Percentiles rank a stretch among this genome's conserved stretches.
These are phyloP conservation scores for Hirtodrosophila alboralis DNA, from an alignment of 2,888 invertebrate species.

Conservation along the genomic window DNA sequence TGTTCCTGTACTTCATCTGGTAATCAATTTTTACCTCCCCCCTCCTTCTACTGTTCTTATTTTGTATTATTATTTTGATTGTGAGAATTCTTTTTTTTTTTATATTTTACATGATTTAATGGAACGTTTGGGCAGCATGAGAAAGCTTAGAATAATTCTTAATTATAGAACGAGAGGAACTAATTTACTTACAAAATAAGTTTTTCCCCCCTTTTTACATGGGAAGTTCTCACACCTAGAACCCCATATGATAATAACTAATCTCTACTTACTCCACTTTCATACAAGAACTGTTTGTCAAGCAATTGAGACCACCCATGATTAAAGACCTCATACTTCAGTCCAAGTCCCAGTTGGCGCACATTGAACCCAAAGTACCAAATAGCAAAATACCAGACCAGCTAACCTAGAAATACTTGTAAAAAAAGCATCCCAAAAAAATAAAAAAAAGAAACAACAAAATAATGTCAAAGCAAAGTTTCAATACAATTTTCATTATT, in stretches of 20 bases:
- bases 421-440: slow-evolving; percentile 8
- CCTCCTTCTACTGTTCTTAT: slow-evolving; percentile 36
- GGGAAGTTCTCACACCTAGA: slow-evolving; percentile 4
- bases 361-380: slow-evolving; percentile 65
- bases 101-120: slow-evolving; percentile 38
- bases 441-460: slow-evolving; percentile 10
- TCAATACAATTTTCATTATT: slow-evolving; percentile 64
- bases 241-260: slow-evolving; percentile 11
- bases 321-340: slow-evolving; percentile 17
- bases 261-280: slow-evolving; percentile 32
- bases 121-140: slow-evolving; percentile 45
- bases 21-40: slow-evolving; percentile 80
- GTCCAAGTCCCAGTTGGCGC: slow-evolving; percentile 45
- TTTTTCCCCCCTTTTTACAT: too few relatives aligned
- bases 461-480: slow-evolving; percentile 32
- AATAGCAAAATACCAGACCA: slow-evolving; percentile 62
- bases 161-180: slow-evolving; percentile 33
- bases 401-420: slow-evolving; percentile 61
- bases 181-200: slow-evolving; percentile 28
- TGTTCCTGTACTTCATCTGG: slow-evolving; percentile 61
- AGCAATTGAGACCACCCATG: slow-evolving; percentile 44
- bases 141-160: slow-evolving; percentile 47
- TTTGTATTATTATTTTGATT: slow-evolving; percentile 49
- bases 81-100: slow-evolving; percentile 59
- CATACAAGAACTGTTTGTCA: background rate